These are phyloP conservation scores for Drosophila nigritarsus DNA, from an alignment of 2,888 invertebrate species.

Conservation along the genomic window DNA sequence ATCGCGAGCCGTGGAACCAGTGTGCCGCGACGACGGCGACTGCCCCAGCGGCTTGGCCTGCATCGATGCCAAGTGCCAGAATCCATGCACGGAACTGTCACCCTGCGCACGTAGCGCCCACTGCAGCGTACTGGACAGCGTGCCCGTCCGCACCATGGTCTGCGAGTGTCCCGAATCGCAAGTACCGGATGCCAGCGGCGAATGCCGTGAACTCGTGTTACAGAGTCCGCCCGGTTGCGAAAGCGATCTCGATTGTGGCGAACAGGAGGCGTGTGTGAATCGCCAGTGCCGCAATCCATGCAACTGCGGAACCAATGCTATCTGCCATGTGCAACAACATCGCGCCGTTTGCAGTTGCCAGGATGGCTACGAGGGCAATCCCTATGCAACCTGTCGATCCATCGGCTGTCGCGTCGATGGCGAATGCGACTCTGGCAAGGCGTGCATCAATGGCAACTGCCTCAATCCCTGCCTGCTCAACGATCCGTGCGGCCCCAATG, in stretches of 20 bases:
- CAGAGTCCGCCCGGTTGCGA: slow-evolving; percentile 91
- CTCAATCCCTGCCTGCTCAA: slow-evolving; percentile 93
- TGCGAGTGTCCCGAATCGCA: slow-evolving; percentile 95
- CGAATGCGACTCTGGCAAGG: slow-evolving; percentile 93
- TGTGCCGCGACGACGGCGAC: slow-evolving; percentile 91
- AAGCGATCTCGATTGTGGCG: slow-evolving; percentile 91
- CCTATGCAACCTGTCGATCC: slow-evolving; percentile 91
- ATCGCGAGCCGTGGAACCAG: slow-evolving; percentile 86
- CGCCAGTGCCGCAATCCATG: slow-evolving; percentile 94
- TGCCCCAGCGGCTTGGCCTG: slow-evolving; percentile 93
- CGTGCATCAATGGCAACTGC: slow-evolving; percentile 94
- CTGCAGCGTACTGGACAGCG: slow-evolving; percentile 93
- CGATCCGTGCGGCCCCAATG: slow-evolving; percentile 92
- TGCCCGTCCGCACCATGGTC: slow-evolving; percentile 94
- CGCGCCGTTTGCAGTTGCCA: slow-evolving; percentile 94
- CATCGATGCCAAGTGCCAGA: slow-evolving; percentile 90
- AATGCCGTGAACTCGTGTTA: slow-evolving; percentile 90
- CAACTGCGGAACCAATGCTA: slow-evolving; percentile 93
- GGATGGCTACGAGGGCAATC: slow-evolving; percentile 94
- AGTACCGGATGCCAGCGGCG: slow-evolving; percentile 91
- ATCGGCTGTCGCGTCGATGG: slow-evolving; percentile 93
- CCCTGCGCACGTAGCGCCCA: slow-evolving; percentile 91
- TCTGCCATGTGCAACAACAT: slow-evolving; percentile 93
- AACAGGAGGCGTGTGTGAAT: slow-evolving; percentile 93
- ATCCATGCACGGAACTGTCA: slow-evolving; percentile 91